Base-by-base conservation (phyloP, 2,888 invertebrate species). In the Chrysina gloriosa region DNA sequence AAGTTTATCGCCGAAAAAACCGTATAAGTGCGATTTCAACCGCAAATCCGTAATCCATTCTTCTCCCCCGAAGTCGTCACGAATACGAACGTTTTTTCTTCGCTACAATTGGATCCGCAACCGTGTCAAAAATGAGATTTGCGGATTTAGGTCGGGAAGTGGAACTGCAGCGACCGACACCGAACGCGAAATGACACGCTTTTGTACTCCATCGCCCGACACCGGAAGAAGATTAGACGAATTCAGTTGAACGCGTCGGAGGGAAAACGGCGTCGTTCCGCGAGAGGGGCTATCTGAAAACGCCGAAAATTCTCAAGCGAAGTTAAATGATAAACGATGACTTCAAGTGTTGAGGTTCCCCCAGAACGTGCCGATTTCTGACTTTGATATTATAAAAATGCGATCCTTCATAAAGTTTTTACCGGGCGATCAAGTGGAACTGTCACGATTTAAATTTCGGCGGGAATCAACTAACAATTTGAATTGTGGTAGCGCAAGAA, bases 121-220 rank as follows among this genome's bases (percentile, higher is more conserved):
- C 58, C 23, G 39, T 39, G 58, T 58, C 58, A 58, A 25, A 58
- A 58, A 58, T 31, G 36, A 39, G 58, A 58, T 58, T 58, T 11
- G 58, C 19, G 58, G 25, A 58, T 39, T 39, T 36, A 58, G 27
- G 39, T 39, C 14, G 25, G 39, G 25, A 25, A 52, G 31, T 31
- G 19, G 29, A 19, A 31, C 19, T 19, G 31, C 31, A 45, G 19
- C 31, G 14, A 9, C n/a, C 19, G 34, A 21, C 1, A 14, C 25
- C n/a, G 11, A 23, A 14, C 23, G 36, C 39, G 39, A 31, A 5
- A 14, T 36, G 56, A 58, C 58, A 58, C 23, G 58, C 36, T 58
- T 58, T 58, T 58, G 58, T 58, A 58, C 58, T 58, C 39, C 39
- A 5, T 21, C 11, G 39, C 27, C 39, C 58, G 58, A 58, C 23